Evolutionary conservation across 2,113 vertebrate genomes (phyloP).

Genomic region (Atherinomorus stipes): DNA sequence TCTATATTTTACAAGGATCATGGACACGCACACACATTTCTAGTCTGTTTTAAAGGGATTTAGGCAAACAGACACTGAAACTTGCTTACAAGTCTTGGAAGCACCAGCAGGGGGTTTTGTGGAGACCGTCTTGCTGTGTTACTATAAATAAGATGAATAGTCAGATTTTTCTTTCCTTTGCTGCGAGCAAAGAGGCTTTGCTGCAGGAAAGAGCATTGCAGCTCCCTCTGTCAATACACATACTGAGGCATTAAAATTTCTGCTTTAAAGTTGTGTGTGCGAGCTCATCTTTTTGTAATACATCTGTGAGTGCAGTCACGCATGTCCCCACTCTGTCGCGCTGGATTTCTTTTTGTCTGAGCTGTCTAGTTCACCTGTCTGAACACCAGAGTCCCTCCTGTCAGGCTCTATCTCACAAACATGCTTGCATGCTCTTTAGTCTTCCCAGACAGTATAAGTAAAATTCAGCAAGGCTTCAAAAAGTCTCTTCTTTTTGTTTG

Average conservation of each 20-base stretch:
- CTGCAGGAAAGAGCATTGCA: slow-evolving; percentile 53
- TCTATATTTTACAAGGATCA: slow-evolving; percentile 3
- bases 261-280: neutral
- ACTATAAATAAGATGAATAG: slow-evolving; percentile 68
- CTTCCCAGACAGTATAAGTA: neutral
- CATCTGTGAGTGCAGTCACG: slow-evolving; percentile 1
- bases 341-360: slow-evolving; percentile 25
- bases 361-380: slow-evolving; percentile 57
- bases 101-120: slow-evolving; percentile 47
- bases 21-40: neutral
- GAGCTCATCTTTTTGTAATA: slow-evolving; percentile 19
- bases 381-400: slow-evolving; percentile 36
- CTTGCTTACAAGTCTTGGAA: slow-evolving; percentile 29
- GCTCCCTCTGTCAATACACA: slow-evolving; percentile 40
- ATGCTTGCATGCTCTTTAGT: slow-evolving; percentile 3
- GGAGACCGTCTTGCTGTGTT: slow-evolving; percentile 41
- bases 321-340: slow-evolving; percentile 40
- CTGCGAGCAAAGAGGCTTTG: slow-evolving; percentile 50
- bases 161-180: slow-evolving; percentile 47
- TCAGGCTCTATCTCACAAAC: slow-evolving; percentile 22
- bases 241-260: neutral
- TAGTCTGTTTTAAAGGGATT: slow-evolving; percentile 5
- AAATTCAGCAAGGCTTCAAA: slow-evolving; percentile 4
- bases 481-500: neutral
- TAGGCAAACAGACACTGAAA: slow-evolving; percentile 17